A percentile compares a stretch with the other conserved stretches of the same genome.
phyloP scores from a whole-genome alignment of 2,888 invertebrate genomes.

The Melitaea athalia region DNA sequence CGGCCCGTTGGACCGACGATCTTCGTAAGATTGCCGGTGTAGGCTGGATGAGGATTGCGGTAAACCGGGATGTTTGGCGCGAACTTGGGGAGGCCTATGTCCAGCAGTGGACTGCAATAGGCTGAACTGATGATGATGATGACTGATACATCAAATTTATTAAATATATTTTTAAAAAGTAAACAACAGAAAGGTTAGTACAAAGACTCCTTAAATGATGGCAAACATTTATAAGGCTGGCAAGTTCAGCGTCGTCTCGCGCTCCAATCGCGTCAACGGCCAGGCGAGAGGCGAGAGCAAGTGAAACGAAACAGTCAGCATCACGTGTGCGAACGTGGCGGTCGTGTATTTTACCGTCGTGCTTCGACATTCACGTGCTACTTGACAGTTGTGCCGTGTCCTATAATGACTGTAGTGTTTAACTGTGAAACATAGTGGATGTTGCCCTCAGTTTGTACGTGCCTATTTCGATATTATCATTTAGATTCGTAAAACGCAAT shows the following conservation, averaged over 20 bases:
- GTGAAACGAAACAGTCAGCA: constrained; percentile 75
- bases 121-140: no score
- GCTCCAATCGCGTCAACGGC: constrained; percentile 47
- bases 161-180: no score
- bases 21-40: no score
- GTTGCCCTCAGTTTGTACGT: constrained; percentile 59
- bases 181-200: neutral
- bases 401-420: constrained; percentile 66
- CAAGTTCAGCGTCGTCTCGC: constrained; percentile 60
- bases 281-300: constrained; percentile 46
- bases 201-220: constrained; percentile 48
- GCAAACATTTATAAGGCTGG: constrained; percentile 55
- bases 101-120: no score
- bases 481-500: constrained; percentile 46
- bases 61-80: no score
- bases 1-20: no score
- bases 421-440: constrained; percentile 69
- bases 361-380: constrained; percentile 72
- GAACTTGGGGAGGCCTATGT: no score
- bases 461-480: constrained; percentile 48
- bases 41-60: no score
- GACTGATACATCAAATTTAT: no score
- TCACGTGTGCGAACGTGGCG: constrained; percentile 72
- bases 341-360: constrained; percentile 54
- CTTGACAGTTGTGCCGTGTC: constrained; percentile 73